Percentiles rank a stretch among this genome's conserved stretches.
Evolutionary conservation across 2,113 vertebrate genomes (phyloP).

Genomic region (Sinocyclocheilus maitianheensis): DNA sequence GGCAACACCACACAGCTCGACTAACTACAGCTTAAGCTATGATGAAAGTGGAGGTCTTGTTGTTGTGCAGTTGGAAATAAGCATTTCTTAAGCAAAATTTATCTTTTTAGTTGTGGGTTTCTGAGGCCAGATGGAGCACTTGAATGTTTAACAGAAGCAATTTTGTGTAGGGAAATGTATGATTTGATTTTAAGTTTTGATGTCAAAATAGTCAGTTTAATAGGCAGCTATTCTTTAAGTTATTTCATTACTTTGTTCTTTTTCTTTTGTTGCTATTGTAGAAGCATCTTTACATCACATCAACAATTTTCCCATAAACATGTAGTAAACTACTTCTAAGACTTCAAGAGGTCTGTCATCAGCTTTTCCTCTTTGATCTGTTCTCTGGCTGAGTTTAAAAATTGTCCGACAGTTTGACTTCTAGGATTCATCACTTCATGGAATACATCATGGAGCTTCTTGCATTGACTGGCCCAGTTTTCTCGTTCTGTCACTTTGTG

Average conservation of each 20-base stretch:
- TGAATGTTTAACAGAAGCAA: neutral
- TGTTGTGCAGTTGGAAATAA: conserved; percentile 18
- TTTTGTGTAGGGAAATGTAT: neutral
- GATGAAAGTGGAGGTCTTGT: conserved; percentile 51
- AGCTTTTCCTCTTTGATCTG: neutral
- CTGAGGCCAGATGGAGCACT: neutral
- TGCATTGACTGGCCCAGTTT: conserved; percentile 43
- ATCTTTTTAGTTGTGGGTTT: neutral
- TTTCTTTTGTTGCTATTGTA: neutral
- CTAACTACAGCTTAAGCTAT: conserved; percentile 57
- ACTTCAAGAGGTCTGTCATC: neutral
- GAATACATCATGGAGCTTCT: conserved; percentile 11
- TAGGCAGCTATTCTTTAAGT: no score
- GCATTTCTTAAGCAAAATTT: neutral
- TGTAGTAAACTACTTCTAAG: neutral
- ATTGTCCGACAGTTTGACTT: conserved; percentile 24
- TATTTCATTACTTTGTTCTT: neutral
- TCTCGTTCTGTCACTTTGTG: conserved; percentile 27
- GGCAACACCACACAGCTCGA: conserved; percentile 72
- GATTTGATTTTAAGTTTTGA: neutral
- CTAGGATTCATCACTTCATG: neutral
- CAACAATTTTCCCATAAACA: neutral
- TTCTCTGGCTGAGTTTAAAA: neutral
- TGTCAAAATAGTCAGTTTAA: neutral
- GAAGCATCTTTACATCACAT: neutral